Evolutionary conservation across 2,888 invertebrate genomes (phyloP), one percentile per base, ranked within the genome.

Genomic region (Agrotis puta): DNA sequence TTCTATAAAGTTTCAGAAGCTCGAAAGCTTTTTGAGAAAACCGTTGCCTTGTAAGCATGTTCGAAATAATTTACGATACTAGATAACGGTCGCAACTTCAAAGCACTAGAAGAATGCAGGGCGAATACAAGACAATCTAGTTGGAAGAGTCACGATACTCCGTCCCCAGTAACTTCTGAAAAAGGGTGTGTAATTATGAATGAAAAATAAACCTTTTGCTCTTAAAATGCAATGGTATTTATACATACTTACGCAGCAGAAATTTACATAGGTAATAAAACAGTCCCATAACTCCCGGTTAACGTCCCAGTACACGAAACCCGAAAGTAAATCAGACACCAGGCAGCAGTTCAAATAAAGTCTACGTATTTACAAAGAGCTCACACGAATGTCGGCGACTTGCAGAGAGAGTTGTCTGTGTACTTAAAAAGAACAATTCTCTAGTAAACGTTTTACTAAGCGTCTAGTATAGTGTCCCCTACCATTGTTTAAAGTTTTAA

Each of bases 351-450:
- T 87, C 88, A 91, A 91, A 91, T 88, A 90, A 89, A 88, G 86
- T 87, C 84, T 84, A 83, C 82, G 87, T 92, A 91, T 92, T 91
- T 92, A 91, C 91, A 89, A 87, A 90, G 89, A 90, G 89, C 92
- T 89, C 88, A 89, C 88, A 84, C 85, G 81, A 84, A 85, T 86
- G 89, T 87, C 91, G 89, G 87, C 89, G 89, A 90, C 88, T 90
- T 89, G 85, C 89, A 81, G 85, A 88, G 88, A 87, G 86, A 88
- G 81, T 87, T 84, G 81, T 82, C 83, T 90, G 90, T 91, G 87
- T 90, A 88, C 89, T 89, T 88, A 89, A 91, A 92, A 92, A 92
- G 90, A 92, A 90, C 90, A 91, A 89, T 90, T 89, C 89, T 84
- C 81, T 84, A 86, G 87, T 88, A 91, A 92, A 91, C 89, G 90